Base-by-base conservation (phyloP, 2,113 vertebrate genomes). In the Hippocampus comes region DNA sequence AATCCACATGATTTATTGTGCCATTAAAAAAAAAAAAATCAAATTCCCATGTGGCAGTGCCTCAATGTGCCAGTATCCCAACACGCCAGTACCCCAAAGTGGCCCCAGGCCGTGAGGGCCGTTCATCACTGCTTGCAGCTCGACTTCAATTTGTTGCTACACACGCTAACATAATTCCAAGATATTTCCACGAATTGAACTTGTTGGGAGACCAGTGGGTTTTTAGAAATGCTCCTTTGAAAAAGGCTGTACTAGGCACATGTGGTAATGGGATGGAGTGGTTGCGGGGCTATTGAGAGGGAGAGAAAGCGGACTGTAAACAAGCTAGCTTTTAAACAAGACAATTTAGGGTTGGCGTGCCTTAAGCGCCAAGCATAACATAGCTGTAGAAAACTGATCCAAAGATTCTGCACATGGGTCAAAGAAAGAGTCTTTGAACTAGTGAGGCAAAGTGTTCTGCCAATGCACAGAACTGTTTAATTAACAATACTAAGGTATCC, bases 371-470 rank as follows among this genome's bases (percentile, higher is more conserved):
- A 93, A 93, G 89, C 84, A 90, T 93, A 93, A 93, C 91, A 93
- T 77, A 87, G 80, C 66, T 64, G 71, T 59, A 85, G 91, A 92
- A 92, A 93, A 90, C 77, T 72, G 91, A 93, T 92, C 88, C 91
- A 92, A 91, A 92, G 88, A 89, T 91, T 90, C 84, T 92, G 89
- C 91, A 93, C 90, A 91, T 91, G 91, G 90, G 87, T 93, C 90
- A 89, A 81, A 87, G 86, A 77, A 21, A 57, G 74, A 76, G 82
- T 68, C 90, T 93, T 92, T 92, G 90, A 93, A 90, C 87, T 86
- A 61, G 69, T 5, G 74, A 81, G 77, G 78, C 78, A 90, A 84
- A 88, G 83, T 80, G 34, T 57, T 11, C 77, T 34, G 83, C 61
- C 51, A 57, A 79, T 82, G 83, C 78, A 84, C 67, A 88, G 79